Base-by-base conservation (phyloP, 2,888 invertebrate species). In the Gisinianus flammeolus region DNA sequence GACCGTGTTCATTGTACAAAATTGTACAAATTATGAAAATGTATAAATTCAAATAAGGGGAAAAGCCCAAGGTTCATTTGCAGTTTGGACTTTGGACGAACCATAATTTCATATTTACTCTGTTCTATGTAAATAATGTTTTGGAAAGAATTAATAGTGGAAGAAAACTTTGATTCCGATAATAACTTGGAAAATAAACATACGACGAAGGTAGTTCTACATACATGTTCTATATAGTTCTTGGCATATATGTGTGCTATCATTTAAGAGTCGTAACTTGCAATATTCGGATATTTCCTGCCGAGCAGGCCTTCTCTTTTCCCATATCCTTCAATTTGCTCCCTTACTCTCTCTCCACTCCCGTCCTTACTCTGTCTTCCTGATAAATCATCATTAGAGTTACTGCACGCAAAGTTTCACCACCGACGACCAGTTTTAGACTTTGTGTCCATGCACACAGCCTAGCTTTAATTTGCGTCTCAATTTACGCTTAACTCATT, bases 201-300 rank as follows among this genome's bases (percentile, higher is more conserved):
- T n/a, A n/a, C n/a, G n/a, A n/a, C n/a, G n/a, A n/a, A n/a, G n/a
- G n/a, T n/a, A n/a, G n/a, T n/a, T n/a, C n/a, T n/a, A n/a, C n/a
- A n/a, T n/a, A n/a, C n/a, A n/a, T n/a, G n/a, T n/a, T n/a, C n/a
- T n/a, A n/a, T n/a, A n/a, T n/a, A n/a, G n/a, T n/a, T n/a, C n/a
- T n/a, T n/a, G n/a, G n/a, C n/a, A n/a, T n/a, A n/a, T n/a, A n/a
- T n/a, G n/a, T n/a, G n/a, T n/a, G n/a, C n/a, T n/a, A n/a, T n/a
- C n/a, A n/a, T n/a, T n/a, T n/a, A n/a, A n/a, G n/a, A n/a, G n/a
- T n/a, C n/a, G n/a, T 26, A 62, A 62, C 26, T 62, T 26, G 62
- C 62, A 26, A 62, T 62, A 62, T 26, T 62, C 62, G 62, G 62
- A 62, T 62, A 62, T 62, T 62, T 62, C 62, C 62, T 62, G 62